phyloP scores from a whole-genome alignment of 1,140 invertebrate species.

The Contarinia nasturtii region DNA sequence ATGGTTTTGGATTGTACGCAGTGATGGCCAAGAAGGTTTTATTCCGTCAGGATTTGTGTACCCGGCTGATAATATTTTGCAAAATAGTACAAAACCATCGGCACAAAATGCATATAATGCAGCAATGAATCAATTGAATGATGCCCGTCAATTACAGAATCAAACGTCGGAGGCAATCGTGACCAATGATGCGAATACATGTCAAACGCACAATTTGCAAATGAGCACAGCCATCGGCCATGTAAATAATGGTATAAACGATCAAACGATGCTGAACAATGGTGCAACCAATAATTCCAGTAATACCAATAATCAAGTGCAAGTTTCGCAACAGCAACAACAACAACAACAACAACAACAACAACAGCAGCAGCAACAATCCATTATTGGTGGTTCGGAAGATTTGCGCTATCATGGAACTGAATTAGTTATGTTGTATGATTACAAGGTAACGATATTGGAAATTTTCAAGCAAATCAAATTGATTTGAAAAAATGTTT shows the following conservation, averaged over 20 bases:
- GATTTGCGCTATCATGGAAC: conserved; percentile 61
- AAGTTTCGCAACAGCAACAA: background rate
- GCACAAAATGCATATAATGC: conserved; percentile 7
- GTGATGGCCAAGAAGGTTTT: conserved; percentile 86
- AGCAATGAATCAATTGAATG: conserved; percentile 1
- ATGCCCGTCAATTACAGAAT: background rate
- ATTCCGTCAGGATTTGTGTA: conserved; percentile 90
- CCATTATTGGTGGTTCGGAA: conserved; percentile 24
- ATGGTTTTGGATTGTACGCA: conserved; percentile 88
- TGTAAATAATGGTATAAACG: background rate
- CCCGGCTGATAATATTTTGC: conserved; percentile 62
- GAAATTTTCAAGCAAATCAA: background rate
- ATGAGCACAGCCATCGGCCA: background rate
- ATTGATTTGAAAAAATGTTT: background rate
- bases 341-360: background rate
- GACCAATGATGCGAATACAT: background rate
- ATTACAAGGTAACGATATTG: conserved; percentile 53
- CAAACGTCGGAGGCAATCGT: conserved; percentile 4
- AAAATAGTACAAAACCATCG: conserved; percentile 28
- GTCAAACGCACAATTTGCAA: background rate
- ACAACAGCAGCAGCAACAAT: conserved; percentile 9
- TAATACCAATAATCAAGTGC: background rate
- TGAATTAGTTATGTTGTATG: conserved; percentile 82
- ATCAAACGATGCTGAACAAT: no score
- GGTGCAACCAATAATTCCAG: background rate